These are phyloP conservation scores for Florisuga fusca DNA, from an alignment of 2,797 vertebrate genomes.

Conservation along the genomic window DNA sequence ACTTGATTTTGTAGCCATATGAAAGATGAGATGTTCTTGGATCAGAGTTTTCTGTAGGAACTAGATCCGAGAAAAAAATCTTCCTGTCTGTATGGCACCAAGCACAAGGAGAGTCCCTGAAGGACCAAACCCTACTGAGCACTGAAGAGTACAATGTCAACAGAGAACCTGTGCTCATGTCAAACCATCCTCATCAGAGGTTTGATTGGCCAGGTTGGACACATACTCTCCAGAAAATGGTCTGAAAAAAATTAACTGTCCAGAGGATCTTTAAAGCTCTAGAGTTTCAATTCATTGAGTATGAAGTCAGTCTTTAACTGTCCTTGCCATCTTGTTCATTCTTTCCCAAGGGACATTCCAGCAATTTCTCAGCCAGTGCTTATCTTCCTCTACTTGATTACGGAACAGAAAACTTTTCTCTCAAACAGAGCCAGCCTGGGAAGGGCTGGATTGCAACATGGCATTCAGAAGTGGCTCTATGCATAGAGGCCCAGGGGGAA, in stretches of 20 bases:
- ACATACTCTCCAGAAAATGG: neutral
- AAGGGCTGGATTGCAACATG: neutral
- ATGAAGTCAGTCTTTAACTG: neutral
- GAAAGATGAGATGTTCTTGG: neutral
- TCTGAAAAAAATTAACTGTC: neutral
- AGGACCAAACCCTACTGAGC: neutral
- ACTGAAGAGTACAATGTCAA: neutral
- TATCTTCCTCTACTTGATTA: neutral
- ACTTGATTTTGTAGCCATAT: neutral
- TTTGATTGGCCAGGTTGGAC: neutral
- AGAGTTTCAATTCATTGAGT: neutral
- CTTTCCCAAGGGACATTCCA: neutral
- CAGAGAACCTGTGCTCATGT: neutral
- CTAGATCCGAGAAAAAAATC: neutral
- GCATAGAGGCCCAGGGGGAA: neutral
- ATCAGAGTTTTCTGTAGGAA: neutral
- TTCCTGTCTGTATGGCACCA: neutral
- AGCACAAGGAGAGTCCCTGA: neutral
- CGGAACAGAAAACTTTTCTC: neutral
- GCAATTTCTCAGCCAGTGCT: neutral
- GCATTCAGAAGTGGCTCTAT: neutral
- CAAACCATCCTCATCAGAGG: neutral
- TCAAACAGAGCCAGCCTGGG: neutral
- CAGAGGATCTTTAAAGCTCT: neutral
- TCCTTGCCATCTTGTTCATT: neutral